Conservation (phyloP, 2,113 vertebrate genomes). For the Petromus typicus region DNA sequence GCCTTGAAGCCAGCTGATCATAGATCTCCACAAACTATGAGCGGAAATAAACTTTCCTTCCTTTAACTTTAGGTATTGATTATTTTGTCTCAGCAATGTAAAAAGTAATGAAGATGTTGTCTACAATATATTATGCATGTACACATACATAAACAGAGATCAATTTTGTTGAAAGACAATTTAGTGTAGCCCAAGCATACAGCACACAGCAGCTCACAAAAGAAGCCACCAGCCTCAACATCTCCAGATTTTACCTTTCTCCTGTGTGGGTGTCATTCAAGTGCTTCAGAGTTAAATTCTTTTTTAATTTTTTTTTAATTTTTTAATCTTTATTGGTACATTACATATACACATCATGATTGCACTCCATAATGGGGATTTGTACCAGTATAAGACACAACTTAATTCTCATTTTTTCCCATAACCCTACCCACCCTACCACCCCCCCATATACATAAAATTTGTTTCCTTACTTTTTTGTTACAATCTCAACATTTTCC, state of each 20-base stretch:
- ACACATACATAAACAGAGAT: background rate
- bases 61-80: background rate
- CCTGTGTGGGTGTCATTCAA: background rate
- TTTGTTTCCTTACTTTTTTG: no score
- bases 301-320: no score
- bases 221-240: background rate
- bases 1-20: background rate
- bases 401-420: no score
- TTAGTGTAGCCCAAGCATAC: accelerated
- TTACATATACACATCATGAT: no score
- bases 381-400: no score
- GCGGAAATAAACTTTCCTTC: background rate
- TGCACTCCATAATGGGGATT: no score
- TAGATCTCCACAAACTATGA: background rate
- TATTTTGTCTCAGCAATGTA: background rate
- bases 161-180: background rate
- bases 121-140: no score
- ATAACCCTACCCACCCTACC: no score
- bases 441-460: no score
- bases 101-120: background rate
- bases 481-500: no score
- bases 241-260: background rate
- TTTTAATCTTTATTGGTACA: no score
- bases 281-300: background rate
- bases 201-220: background rate